phyloP scores from a whole-genome alignment of 2,888 invertebrate genomes.

The Rotaria macrura region DNA sequence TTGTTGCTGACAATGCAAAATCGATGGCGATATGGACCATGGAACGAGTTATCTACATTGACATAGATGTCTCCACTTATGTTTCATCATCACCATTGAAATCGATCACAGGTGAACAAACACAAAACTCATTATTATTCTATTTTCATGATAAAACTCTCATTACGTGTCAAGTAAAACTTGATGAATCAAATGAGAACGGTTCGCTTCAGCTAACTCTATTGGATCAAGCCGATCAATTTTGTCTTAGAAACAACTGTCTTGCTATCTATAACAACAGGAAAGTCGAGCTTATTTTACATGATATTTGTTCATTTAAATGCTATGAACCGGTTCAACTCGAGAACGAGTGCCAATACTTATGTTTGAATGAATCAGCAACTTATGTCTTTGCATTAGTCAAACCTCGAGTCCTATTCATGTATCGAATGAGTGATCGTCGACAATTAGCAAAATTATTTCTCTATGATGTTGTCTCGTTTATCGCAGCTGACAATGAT shows the following conservation, averaged over 20 bases:
- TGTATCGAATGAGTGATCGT: slow-evolving; percentile 6
- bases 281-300: neutral
- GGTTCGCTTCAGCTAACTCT: neutral
- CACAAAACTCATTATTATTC: neutral
- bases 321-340: neutral
- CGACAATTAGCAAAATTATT: neutral
- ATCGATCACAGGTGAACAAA: neutral
- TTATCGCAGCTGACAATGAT: neutral
- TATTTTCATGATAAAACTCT: neutral
- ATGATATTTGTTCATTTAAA: neutral
- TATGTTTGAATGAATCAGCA: neutral
- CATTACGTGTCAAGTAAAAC: neutral
- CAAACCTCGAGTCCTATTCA: neutral
- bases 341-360: neutral
- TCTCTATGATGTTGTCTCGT: neutral
- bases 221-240: neutral
- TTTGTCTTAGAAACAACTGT: neutral
- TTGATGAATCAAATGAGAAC: neutral
- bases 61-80: neutral
- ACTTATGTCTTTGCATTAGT: neutral
- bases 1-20: neutral
- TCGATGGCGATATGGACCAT: neutral
- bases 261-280: neutral
- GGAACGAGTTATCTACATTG: neutral
- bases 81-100: neutral